Conservation (phyloP, 1,140 invertebrate genomes). For the Elysia chlorotica region DNA sequence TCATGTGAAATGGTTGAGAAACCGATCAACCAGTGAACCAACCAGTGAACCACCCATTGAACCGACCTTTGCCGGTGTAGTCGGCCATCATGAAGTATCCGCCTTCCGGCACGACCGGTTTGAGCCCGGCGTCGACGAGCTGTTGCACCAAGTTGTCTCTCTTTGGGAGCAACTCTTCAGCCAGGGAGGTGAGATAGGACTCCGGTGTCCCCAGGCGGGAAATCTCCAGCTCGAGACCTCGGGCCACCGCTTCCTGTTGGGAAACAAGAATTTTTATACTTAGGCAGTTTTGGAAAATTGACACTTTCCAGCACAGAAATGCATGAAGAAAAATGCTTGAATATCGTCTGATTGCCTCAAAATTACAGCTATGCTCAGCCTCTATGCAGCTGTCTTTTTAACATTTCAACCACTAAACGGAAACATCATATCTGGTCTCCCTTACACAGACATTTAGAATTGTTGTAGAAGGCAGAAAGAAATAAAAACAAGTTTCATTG, state of each 20-base stretch:
- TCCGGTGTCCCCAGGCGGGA: conserved; percentile 70
- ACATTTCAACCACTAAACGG: too few relatives aligned
- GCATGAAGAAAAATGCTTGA: too few relatives aligned
- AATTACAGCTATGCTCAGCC: too few relatives aligned
- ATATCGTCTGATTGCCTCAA: too few relatives aligned
- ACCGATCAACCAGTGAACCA: background rate
- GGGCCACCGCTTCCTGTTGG: conserved; percentile 92
- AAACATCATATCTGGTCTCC: too few relatives aligned
- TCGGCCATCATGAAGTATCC: conserved; percentile 97
- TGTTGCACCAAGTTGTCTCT: conserved; percentile 81
- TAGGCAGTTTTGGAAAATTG: too few relatives aligned
- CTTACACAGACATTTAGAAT: too few relatives aligned
- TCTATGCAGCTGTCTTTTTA: background rate
- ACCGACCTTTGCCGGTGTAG: conserved; percentile 68
- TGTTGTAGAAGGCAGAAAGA: too few relatives aligned
- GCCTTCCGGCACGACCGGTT: conserved; percentile 90
- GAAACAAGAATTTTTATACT: too few relatives aligned
- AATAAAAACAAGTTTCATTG: too few relatives aligned
- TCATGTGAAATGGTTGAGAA: background rate
- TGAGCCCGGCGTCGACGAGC: conserved; percentile 81
- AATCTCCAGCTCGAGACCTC: conserved; percentile 87
- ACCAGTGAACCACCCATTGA: background rate
- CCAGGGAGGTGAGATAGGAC: conserved; percentile 84
- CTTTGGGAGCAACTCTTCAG: conserved; percentile 81
- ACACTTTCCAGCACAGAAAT: too few relatives aligned